Base-by-base conservation (phyloP, 2,113 vertebrate genomes). In the Cynopterus brachyotis region DNA sequence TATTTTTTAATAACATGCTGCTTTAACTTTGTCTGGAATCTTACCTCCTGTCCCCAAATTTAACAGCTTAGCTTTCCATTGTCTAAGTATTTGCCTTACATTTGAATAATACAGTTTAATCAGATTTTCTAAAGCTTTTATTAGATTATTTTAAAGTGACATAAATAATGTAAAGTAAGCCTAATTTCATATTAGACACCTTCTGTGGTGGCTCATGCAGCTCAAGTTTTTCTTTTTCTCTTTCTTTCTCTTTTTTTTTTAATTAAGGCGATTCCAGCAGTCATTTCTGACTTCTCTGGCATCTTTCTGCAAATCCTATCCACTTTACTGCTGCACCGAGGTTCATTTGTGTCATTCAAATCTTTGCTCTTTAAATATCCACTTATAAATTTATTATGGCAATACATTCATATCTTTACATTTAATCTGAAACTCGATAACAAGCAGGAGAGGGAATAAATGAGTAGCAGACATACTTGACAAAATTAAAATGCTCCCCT, bases 261-360 rank as follows among this genome's bases (percentile, higher is more conserved):
- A 97, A 98, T 98, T 98, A 98, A 98, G 80, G 94, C 59, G 5
- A 94, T 97, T 97, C 96, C 76, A 97, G 95, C 90, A 98, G 95
- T 98, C 95, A 97, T 97, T 98, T 98, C 92, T 98, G 95, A 98
- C 97, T 98, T 95, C 90, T 57, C 16, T 96, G 96, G 94, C 97
- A 98, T 97, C 96, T 96, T 96, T 93, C 97, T 97, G 92, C 79
- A 98, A 98, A 98, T 98, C 92, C 81, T 97, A 87, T 95, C 96
- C 95, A 96, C 76, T 97, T 72, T 94, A 92, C 84, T 96, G 96
- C 87, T 97, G 87, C 13, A 90, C 37, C 1, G 67, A 97, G 97
- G 94, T 98, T 98, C 95, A 98, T 98, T 98, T 98, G 85, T 98
- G 98, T 98, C 97, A 98, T 98, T 98, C 97, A 98, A 98, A 98